These are phyloP conservation scores for Bos javanicus DNA, from an alignment of 2,113 vertebrate species.

Conservation along the genomic window DNA sequence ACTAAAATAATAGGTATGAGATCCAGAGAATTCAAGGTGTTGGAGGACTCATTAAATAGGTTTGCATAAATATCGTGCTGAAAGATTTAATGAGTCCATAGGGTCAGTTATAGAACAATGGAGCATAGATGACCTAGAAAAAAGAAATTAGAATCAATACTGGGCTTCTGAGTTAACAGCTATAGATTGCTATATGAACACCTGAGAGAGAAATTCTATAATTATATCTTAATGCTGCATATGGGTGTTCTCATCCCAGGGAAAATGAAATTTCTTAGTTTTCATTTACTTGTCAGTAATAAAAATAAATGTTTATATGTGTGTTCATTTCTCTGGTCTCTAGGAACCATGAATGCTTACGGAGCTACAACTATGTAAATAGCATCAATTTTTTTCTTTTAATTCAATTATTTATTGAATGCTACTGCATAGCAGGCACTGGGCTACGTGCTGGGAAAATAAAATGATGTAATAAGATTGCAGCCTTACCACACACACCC, in stretches of 20 bases:
- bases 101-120: slow-evolving; percentile 61
- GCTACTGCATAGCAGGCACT: neutral
- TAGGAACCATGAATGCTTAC: neutral
- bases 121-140: slow-evolving; percentile 64
- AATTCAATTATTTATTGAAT: neutral
- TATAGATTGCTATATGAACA: slow-evolving; percentile 55
- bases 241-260: slow-evolving; percentile 6
- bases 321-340: neutral
- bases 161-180: slow-evolving; percentile 52
- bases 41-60: slow-evolving; percentile 64
- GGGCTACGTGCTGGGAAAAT: neutral
- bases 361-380: neutral
- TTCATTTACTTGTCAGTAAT: neutral
- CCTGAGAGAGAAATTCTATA: slow-evolving; percentile 48
- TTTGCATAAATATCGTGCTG: slow-evolving; percentile 67
- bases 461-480: neutral
- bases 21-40: slow-evolving; percentile 61
- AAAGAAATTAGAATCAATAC: slow-evolving; percentile 74
- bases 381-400: neutral
- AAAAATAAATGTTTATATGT: neutral
- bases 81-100: slow-evolving; percentile 71
- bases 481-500: neutral
- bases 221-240: slow-evolving; percentile 48
- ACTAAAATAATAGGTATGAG: slow-evolving; percentile 66
- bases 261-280: slow-evolving; percentile 35